phyloP scores from a whole-genome alignment of 2,113 vertebrate species.

The Lophura nycthemera region DNA sequence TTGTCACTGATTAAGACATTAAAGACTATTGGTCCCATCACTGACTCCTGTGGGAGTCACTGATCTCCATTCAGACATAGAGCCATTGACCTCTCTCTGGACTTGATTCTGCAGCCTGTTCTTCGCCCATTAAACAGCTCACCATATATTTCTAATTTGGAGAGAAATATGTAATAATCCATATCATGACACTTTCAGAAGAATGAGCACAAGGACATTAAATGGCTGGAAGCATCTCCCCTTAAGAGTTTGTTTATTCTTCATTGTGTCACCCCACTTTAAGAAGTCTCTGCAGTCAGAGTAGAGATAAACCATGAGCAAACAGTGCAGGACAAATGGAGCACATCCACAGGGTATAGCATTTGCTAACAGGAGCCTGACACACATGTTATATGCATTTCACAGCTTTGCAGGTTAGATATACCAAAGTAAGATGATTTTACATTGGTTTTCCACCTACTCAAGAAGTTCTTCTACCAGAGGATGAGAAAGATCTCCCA shows the following conservation, averaged over 20 bases:
- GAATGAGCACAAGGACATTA: not conserved
- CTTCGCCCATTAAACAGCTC: no score
- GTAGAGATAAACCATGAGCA: not conserved
- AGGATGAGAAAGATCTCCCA: not conserved
- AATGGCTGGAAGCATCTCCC: not conserved
- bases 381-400: not conserved
- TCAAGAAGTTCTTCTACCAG: not conserved
- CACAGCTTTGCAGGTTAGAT: not conserved
- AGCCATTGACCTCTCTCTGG: no score
- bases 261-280: not conserved
- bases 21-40: no score
- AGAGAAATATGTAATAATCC: no score
- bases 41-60: no score
- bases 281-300: not conserved
- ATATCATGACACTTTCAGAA: not conserved
- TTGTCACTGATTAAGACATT: no score
- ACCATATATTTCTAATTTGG: no score
- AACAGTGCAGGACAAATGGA: fast-evolving
- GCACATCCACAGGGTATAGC: not conserved
- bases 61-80: no score
- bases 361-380: not conserved
- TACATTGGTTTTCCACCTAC: not conserved
- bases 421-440: not conserved
- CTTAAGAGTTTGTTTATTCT: not conserved
- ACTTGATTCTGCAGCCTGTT: no score